Evolutionary conservation across 2,113 vertebrate genomes (phyloP).

Genomic region (Circaetus cinerascens): DNA sequence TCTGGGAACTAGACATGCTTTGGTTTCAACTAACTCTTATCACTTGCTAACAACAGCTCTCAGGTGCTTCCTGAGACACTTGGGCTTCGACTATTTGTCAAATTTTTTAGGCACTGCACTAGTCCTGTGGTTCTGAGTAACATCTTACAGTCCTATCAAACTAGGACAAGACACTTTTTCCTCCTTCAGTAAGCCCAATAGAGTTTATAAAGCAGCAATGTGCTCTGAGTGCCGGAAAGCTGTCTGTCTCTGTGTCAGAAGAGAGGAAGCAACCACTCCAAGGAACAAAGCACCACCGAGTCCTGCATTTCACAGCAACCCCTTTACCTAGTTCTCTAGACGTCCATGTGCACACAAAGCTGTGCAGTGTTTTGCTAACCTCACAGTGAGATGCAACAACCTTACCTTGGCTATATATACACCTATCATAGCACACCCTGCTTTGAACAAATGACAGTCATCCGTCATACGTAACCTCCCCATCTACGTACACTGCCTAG

Average conservation of each 20-base stretch:
- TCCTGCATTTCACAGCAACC: not conserved
- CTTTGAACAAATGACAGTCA: not conserved
- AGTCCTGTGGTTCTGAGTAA: not conserved
- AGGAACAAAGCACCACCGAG: not conserved
- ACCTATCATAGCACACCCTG: not conserved
- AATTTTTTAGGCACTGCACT: not conserved
- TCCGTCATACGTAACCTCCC: not conserved
- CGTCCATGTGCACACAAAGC: fast-evolving
- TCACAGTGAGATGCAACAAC: not conserved
- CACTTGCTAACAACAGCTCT: not conserved
- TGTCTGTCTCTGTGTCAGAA: fast-evolving
- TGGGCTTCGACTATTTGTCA: not conserved
- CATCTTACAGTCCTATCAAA: not conserved
- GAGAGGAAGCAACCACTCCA: not conserved
- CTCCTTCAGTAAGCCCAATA: not conserved
- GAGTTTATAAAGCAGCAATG: fast-evolving
- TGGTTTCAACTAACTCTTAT: not conserved
- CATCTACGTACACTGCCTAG: not conserved
- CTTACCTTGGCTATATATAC: fast-evolving
- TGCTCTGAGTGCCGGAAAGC: fast-evolving
- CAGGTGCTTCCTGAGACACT: not conserved
- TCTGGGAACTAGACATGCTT: fast-evolving
- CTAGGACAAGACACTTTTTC: fast-evolving
- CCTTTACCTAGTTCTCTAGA: not conserved
- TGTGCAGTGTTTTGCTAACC: not conserved